Percentiles rank a stretch among this genome's conserved stretches.
Evolutionary conservation across 2,888 invertebrate species (phyloP).

Genomic region (Dryomyza anilis): DNA sequence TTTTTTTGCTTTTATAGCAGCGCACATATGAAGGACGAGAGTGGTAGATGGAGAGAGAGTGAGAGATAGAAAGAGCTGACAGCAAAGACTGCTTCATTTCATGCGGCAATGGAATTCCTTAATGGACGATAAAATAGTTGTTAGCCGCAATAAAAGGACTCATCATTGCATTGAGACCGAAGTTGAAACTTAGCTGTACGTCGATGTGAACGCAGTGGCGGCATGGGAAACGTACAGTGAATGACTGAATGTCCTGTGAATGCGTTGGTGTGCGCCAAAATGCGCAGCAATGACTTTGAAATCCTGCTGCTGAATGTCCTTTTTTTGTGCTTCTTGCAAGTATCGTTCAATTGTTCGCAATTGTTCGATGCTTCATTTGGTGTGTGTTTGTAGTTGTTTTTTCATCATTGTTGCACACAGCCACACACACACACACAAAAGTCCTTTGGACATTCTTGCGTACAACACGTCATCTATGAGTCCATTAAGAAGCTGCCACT

Average conservation of each 20-base stretch:
- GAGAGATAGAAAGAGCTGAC: not conserved
- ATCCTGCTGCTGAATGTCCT: not conserved
- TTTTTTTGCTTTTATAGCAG: not conserved
- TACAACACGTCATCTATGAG: not conserved
- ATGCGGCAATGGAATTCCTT: constrained; percentile 47
- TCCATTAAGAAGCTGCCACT: constrained; percentile 23
- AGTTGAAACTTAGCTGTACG: too few relatives aligned
- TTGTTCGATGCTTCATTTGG: constrained; percentile 3
- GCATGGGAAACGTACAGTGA: too few relatives aligned
- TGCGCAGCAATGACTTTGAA: constrained; percentile 2
- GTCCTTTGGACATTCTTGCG: not conserved
- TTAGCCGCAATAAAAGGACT: constrained; percentile 41
- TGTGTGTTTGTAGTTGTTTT: not conserved
- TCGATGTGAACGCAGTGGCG: too few relatives aligned
- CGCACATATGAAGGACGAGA: not conserved
- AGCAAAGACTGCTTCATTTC: constrained; percentile 3
- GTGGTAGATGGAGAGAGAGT: not conserved
- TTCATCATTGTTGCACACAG: not conserved
- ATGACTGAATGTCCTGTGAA: constrained; percentile 8
- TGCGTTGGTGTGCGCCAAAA: constrained; percentile 4
- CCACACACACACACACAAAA: not conserved
- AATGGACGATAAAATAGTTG: constrained; percentile 57
- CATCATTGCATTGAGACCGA: constrained; percentile 19
- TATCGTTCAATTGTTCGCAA: constrained; percentile 8
- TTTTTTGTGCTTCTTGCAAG: not conserved